These are phyloP conservation scores for Channa striata DNA, from an alignment of 2,797 vertebrate species.

Conservation along the genomic window DNA sequence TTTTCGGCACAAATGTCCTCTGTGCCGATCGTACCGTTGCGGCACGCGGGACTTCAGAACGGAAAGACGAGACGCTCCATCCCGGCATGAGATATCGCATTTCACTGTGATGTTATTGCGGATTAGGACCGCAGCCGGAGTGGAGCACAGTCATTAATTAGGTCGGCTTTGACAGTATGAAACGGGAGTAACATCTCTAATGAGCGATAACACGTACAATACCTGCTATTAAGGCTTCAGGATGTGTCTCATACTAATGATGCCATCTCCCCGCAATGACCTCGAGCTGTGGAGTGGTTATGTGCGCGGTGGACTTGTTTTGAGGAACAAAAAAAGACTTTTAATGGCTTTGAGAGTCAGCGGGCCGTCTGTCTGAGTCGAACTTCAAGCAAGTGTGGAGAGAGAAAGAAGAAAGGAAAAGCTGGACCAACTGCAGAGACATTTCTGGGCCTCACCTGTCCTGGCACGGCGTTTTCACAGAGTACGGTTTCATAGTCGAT, in stretches of 20 bases:
- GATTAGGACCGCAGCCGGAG: conserved; percentile 56
- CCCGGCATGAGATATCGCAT: conserved; percentile 53
- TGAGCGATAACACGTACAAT: conserved; percentile 57
- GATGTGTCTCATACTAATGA: conserved; percentile 67
- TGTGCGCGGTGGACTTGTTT: conserved; percentile 47
- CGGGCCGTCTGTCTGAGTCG: conserved; percentile 53
- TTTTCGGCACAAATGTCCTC: conserved; percentile 44
- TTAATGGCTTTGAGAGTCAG: conserved; percentile 68
- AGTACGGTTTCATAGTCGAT: conserved; percentile 94
- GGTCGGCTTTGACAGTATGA: conserved; percentile 42
- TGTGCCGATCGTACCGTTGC: conserved; percentile 61
- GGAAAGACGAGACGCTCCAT: conserved; percentile 44
- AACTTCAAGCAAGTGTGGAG: conserved; percentile 43
- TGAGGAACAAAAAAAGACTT: conserved; percentile 55
- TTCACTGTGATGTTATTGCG: conserved; percentile 43
- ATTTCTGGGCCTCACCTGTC: conserved; percentile 86
- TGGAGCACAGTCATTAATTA: conserved; percentile 57
- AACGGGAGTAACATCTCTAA: conserved; percentile 58
- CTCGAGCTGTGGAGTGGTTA: conserved; percentile 47
- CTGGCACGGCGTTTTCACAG: conserved; percentile 91
- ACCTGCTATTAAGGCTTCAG: conserved; percentile 59
- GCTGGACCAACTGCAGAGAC: conserved; percentile 22
- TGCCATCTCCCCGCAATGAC: conserved; percentile 54
- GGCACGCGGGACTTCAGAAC: conserved; percentile 24
- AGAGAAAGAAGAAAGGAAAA: conserved; percentile 18